Conservation (phyloP, 2,113 vertebrate genomes). For the Daubentonia madagascariensis region DNA sequence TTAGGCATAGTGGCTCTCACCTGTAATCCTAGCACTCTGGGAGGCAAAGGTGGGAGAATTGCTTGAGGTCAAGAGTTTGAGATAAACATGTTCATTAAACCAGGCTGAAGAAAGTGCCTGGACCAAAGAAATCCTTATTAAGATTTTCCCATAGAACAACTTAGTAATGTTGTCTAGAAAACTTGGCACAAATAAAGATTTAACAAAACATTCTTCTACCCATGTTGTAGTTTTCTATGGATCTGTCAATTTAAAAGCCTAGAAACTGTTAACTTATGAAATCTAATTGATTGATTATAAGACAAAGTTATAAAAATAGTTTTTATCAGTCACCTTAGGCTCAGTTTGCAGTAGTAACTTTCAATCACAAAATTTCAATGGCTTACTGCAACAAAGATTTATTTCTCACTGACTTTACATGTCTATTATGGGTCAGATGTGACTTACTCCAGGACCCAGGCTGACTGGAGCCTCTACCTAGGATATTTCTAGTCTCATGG, state of each 20-base stretch:
- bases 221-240: not conserved
- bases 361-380: not conserved
- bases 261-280: not conserved
- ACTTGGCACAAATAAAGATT: not conserved
- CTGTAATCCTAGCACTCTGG: too few relatives aligned
- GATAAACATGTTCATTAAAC: not conserved
- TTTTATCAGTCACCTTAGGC: not conserved
- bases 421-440: not conserved
- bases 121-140: not conserved
- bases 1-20: too few relatives aligned
- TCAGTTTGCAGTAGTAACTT: not conserved
- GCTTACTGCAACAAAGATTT: not conserved
- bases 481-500: not conserved
- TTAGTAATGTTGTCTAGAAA: not conserved
- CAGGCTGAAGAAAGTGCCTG: not conserved
- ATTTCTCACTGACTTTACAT: not conserved
- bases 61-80: too few relatives aligned
- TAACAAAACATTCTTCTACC: not conserved
- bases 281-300: not conserved
- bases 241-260: not conserved
- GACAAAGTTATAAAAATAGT: not conserved
- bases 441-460: not conserved
- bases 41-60: too few relatives aligned
- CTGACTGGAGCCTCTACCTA: not conserved
- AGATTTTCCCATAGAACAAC: not conserved